Evolutionary conservation across 2,797 vertebrate genomes (phyloP).

Genomic region (Pyrocephalus nanus): DNA sequence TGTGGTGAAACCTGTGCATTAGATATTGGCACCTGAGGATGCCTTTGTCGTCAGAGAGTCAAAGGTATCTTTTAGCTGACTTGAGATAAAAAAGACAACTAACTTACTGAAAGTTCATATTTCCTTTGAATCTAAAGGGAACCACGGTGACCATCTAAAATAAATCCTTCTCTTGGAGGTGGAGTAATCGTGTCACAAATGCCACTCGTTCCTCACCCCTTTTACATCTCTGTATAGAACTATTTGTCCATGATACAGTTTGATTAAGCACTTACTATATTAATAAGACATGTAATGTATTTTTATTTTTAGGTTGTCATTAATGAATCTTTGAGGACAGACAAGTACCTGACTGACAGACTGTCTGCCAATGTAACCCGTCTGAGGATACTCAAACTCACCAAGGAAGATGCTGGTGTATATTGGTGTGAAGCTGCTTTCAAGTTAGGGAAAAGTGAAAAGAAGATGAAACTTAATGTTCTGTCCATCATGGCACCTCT

Average conservation of each 20-base stretch:
- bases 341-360: slow-evolving; percentile 69
- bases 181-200: background rate
- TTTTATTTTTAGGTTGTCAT: slow-evolving; percentile 74
- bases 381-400: slow-evolving; percentile 78
- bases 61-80: background rate
- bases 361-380: slow-evolving; percentile 39
- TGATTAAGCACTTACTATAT: background rate
- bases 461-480: slow-evolving; percentile 76
- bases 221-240: background rate
- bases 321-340: background rate
- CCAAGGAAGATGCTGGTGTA: slow-evolving; percentile 72
- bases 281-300: background rate
- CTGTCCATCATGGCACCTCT: slow-evolving; percentile 83
- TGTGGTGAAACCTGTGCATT: background rate
- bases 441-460: slow-evolving; percentile 59
- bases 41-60: background rate
- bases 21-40: background rate
- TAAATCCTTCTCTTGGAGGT: background rate
- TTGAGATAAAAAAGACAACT: background rate
- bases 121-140: background rate
- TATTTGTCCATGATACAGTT: background rate
- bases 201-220: background rate
- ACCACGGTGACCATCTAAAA: background rate
- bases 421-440: slow-evolving; percentile 85
- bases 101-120: background rate